These are phyloP conservation scores for Scolopax bukidnonensis DNA, from an alignment of 2,797 vertebrate genomes.

Conservation along the genomic window DNA sequence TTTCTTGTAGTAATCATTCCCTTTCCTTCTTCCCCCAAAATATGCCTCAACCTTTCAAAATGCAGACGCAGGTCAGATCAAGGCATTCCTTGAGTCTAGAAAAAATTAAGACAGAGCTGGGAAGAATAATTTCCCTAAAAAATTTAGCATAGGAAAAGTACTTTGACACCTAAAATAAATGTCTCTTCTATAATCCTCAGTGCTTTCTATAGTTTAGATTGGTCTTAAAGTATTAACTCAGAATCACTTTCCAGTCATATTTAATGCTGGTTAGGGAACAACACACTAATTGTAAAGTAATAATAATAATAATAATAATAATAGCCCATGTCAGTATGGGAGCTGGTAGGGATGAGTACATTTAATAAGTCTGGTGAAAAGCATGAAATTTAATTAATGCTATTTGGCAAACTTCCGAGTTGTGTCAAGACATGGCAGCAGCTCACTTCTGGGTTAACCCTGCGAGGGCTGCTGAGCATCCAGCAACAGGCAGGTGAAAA, in stretches of 20 bases:
- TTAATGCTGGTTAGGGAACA: conserved; percentile 1
- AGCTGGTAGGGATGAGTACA: conserved; percentile 32
- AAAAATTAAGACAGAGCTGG: not conserved
- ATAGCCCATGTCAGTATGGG: not conserved
- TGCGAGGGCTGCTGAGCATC: not conserved
- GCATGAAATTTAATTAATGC: conserved; percentile 59
- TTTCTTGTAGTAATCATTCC: not conserved
- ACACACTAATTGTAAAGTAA: conserved; percentile 20
- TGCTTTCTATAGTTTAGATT: not conserved
- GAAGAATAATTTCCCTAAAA: not conserved
- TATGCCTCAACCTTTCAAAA: not conserved
- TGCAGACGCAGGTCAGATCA: not conserved
- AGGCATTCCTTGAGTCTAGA: not conserved
- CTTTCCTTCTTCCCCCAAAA: not conserved
- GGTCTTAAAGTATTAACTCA: not conserved
- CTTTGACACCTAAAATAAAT: not conserved
- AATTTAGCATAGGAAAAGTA: not conserved
- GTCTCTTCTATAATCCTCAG: not conserved
- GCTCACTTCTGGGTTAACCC: conserved; percentile 12
- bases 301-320: not conserved
- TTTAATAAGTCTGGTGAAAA: conserved; percentile 56
- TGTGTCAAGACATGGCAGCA: conserved; percentile 7
- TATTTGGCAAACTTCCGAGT: conserved; percentile 41
- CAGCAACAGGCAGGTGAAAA: not conserved
- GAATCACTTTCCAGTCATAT: not conserved